Evolutionary conservation across 2,888 invertebrate genomes (phyloP).

Genomic region (Dasypolia templi): DNA sequence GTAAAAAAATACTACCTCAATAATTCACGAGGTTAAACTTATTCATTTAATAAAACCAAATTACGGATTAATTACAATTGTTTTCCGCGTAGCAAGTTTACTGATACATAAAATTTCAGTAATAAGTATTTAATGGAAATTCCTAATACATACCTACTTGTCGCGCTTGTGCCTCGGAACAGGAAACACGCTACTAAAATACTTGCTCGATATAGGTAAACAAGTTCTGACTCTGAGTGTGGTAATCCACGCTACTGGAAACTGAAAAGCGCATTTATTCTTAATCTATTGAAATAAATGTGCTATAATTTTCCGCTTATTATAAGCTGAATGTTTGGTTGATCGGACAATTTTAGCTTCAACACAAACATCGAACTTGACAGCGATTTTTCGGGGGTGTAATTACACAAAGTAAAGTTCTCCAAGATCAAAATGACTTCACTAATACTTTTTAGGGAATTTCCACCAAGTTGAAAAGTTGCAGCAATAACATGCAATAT

Average conservation of each 20-base stretch:
- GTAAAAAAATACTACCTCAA: slow-evolving; percentile 3
- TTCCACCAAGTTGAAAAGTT: slow-evolving; percentile 31
- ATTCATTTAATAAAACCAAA: slow-evolving; percentile 32
- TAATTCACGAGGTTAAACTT: slow-evolving; percentile 11
- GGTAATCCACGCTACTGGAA: slow-evolving; percentile 62
- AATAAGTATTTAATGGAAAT: slow-evolving; percentile 57
- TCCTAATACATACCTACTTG: slow-evolving; percentile 56
- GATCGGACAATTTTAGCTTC: neutral
- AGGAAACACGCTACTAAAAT: slow-evolving; percentile 73
- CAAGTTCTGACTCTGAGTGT: slow-evolving; percentile 69
- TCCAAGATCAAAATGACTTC: neutral
- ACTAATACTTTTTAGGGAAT: slow-evolving; percentile 10
- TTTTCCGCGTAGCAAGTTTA: slow-evolving; percentile 40
- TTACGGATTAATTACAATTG: slow-evolving; percentile 47
- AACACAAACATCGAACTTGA: neutral
- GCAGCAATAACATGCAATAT: slow-evolving; percentile 25
- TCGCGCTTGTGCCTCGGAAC: slow-evolving; percentile 63
- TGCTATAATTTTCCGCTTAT: slow-evolving; percentile 25
- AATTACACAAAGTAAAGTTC: neutral
- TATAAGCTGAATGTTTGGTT: neutral
- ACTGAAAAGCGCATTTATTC: slow-evolving; percentile 55
- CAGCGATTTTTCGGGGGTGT: neutral
- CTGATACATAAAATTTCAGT: slow-evolving; percentile 50
- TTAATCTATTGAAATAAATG: slow-evolving; percentile 35
- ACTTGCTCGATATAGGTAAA: slow-evolving; percentile 70